Conservation (phyloP, 2,888 invertebrate genomes). For the Lasioglossum zephyrum region DNA sequence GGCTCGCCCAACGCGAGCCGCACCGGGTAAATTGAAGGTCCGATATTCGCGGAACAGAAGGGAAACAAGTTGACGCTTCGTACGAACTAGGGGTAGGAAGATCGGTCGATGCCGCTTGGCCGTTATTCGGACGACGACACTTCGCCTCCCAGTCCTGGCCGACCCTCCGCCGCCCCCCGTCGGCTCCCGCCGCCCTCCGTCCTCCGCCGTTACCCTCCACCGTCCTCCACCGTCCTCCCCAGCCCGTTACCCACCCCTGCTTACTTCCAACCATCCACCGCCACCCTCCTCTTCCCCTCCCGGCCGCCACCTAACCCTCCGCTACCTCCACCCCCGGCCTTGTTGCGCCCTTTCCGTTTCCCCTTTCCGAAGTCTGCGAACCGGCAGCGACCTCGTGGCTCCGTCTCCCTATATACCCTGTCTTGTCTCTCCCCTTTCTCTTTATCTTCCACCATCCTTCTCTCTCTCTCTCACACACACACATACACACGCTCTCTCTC, state of each 20-base stretch:
- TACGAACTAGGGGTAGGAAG: constrained; percentile 80
- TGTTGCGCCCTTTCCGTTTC: constrained; percentile 74
- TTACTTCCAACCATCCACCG: constrained; percentile 72
- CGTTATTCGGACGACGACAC: constrained; percentile 85
- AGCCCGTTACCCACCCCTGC: constrained; percentile 69
- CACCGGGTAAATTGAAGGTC: constrained; percentile 79
- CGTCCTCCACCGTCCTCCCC: constrained; percentile 72
- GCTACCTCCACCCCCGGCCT: constrained; percentile 69
- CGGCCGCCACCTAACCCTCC: constrained; percentile 61
- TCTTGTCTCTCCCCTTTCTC: not conserved
- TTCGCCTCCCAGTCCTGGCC: constrained; percentile 82
- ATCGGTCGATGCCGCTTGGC: constrained; percentile 84
- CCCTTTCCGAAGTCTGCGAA: constrained; percentile 75
- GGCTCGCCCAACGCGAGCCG: constrained; percentile 76
- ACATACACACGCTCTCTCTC: not conserved
- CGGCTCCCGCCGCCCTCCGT: constrained; percentile 50
- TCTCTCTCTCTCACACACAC: not conserved
- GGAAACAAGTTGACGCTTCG: constrained; percentile 84
- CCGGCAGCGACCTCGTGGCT: constrained; percentile 75
- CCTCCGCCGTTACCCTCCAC: constrained; percentile 46
- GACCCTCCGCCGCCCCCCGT: constrained; percentile 69
- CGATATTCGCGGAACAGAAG: constrained; percentile 83
- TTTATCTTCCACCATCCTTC: not conserved
- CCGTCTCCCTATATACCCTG: constrained; percentile 62
- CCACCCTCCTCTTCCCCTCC: constrained; percentile 63